Conservation (phyloP, 2,888 invertebrate species). For the Oeneis ivallda region DNA sequence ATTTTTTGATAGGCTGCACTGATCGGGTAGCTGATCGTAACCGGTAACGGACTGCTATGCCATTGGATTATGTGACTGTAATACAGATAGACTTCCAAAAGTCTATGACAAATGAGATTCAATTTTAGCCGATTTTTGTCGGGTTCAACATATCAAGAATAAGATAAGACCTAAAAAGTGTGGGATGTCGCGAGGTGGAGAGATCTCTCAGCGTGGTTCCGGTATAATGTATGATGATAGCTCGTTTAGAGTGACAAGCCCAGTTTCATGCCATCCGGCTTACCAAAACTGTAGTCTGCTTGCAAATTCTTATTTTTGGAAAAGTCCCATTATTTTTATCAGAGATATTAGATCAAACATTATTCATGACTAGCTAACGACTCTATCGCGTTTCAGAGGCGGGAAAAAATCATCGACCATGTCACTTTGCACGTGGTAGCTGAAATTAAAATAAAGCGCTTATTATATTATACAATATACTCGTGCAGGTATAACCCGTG, state of each 20-base stretch:
- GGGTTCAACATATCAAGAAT: no score
- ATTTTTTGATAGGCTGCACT: no score
- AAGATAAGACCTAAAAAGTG: background rate
- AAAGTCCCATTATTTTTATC: conserved; percentile 11
- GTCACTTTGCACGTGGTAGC: conserved; percentile 95
- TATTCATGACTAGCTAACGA: conserved; percentile 64
- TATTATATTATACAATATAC: conserved; percentile 31
- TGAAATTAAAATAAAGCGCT: conserved; percentile 85
- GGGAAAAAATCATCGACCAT: conserved; percentile 97
- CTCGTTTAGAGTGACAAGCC: conserved; percentile 58
- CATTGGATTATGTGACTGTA: no score
- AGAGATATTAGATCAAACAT: conserved; percentile 45
- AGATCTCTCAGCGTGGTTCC: background rate
- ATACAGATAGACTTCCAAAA: no score
- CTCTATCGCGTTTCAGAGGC: conserved; percentile 74
- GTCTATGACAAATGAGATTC: no score
- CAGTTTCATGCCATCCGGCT: conserved; percentile 72
- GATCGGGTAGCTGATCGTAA: no score
- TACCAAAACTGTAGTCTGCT: conserved; percentile 64
- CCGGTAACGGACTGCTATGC: no score
- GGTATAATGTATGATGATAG: conserved; percentile 45
- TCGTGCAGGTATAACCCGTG: background rate
- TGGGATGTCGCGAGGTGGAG: background rate
- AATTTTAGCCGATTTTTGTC: no score
- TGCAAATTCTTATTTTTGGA: conserved; percentile 49